A percentile compares a stretch with the other conserved stretches of the same genome.
phyloP scores from a whole-genome alignment of 2,113 vertebrate genomes.

The Catharus bicknelli region DNA sequence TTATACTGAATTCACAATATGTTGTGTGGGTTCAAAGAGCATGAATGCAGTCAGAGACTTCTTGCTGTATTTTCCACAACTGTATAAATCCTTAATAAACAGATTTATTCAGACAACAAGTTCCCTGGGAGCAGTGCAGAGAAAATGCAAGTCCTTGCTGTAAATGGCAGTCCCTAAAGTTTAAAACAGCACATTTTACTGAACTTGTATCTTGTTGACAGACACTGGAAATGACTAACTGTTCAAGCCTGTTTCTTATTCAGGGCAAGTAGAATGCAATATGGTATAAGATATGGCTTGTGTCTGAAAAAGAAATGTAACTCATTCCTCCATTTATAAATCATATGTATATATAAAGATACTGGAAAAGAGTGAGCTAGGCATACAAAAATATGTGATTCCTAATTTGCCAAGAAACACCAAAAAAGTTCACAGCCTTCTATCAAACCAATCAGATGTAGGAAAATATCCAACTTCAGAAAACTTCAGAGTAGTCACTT shows the following conservation, averaged over 20 bases:
- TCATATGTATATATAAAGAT: background rate
- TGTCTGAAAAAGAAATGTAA: conserved; percentile 29
- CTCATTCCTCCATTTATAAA: conserved; percentile 29
- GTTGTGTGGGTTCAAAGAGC: background rate
- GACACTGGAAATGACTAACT: conserved; percentile 55
- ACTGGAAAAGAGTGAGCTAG: background rate
- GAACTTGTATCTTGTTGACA: conserved; percentile 15
- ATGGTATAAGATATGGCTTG: conserved; percentile 34
- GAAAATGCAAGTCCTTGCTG: background rate
- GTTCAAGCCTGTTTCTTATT: conserved; percentile 43
- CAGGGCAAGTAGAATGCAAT: conserved; percentile 37
- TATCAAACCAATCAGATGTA: background rate
- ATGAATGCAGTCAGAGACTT: background rate
- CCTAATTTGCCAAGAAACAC: background rate
- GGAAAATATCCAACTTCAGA: background rate
- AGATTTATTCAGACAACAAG: background rate
- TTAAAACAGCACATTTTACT: conserved; percentile 33
- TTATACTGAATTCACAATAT: background rate
- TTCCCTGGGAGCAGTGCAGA: background rate
- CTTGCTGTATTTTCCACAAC: background rate
- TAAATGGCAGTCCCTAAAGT: conserved; percentile 14
- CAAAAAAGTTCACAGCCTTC: background rate
- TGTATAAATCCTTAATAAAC: conserved; percentile 19
- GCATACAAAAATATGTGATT: background rate
- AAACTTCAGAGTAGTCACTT: background rate